A percentile compares a stretch with the other conserved stretches of the same genome.
These are phyloP conservation scores for Huso huso DNA, from an alignment of 2,797 vertebrate species.

Conservation along the genomic window DNA sequence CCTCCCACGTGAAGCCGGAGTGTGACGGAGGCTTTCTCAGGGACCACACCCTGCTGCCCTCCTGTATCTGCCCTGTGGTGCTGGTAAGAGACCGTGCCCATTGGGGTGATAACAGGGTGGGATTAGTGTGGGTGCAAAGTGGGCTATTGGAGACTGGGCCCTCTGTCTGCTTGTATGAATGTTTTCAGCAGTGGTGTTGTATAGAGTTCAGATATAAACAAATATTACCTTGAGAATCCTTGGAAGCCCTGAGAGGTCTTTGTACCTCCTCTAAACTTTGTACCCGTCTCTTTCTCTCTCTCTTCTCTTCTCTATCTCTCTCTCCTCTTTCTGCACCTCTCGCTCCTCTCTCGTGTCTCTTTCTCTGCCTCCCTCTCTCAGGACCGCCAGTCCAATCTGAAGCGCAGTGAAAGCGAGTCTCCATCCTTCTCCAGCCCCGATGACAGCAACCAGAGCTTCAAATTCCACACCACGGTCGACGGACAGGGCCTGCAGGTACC, in stretches of 20 bases:
- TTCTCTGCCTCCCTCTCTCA: constrained; percentile 26
- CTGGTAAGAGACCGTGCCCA: constrained; percentile 60
- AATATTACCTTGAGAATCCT: background rate
- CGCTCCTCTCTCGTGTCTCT: constrained; percentile 1
- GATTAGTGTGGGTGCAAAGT: too few species aligned
- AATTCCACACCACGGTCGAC: constrained; percentile 61
- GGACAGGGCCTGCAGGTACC: constrained; percentile 74
- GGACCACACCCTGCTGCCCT: constrained; percentile 85
- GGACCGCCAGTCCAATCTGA: constrained; percentile 74
- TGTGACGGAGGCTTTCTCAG: constrained; percentile 80
- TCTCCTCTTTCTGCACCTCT: background rate
- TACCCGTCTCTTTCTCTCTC: background rate
- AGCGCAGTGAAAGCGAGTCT: constrained; percentile 65
- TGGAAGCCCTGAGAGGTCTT: too few species aligned
- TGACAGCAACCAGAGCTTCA: constrained; percentile 65
- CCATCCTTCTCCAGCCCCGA: constrained; percentile 68
- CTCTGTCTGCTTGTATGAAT: too few species aligned
- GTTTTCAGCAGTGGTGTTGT: background rate
- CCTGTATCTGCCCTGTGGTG: constrained; percentile 78
- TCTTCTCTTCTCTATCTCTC: background rate
- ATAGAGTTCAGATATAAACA: background rate
- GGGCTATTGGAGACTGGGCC: too few species aligned
- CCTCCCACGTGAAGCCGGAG: constrained; percentile 68
- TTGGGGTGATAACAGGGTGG: too few species aligned
- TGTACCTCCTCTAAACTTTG: background rate